These are phyloP conservation scores for Pelagia noctiluca DNA, from an alignment of 30 jellyfish, hydroid and myxozoan genomes.

Conservation along the genomic window DNA sequence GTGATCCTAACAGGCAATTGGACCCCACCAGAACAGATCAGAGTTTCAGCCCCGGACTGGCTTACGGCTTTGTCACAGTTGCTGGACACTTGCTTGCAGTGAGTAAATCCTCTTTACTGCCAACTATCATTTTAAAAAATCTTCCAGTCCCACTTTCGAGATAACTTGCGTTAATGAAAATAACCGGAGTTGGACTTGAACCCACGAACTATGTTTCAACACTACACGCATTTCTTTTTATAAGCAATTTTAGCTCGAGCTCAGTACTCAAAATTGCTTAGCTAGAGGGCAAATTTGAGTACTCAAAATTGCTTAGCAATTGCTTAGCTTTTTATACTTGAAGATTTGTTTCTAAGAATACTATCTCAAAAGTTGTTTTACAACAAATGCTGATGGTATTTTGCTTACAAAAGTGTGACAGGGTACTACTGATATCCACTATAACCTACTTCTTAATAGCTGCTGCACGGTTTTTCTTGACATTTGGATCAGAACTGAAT, in stretches of 20 bases:
- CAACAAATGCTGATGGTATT: too few species aligned
- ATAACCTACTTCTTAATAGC: too few species aligned
- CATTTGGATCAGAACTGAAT: too few species aligned
- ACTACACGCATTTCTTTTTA: neutral
- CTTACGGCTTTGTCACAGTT: slow-evolving; percentile 57
- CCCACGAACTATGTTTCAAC: neutral
- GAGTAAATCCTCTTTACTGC: slow-evolving; percentile 11
- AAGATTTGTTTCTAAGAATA: too few species aligned
- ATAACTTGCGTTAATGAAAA: neutral
- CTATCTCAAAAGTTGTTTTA: too few species aligned
- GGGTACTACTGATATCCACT: too few species aligned
- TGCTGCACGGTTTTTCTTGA: too few species aligned
- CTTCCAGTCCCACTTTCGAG: neutral
- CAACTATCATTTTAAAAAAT: neutral
- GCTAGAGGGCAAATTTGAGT: too few species aligned
- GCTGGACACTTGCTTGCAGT: slow-evolving; percentile 82
- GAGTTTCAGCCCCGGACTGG: slow-evolving; percentile 73
- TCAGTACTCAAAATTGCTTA: neutral
- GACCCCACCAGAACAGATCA: slow-evolving; percentile 32
- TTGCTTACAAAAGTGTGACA: too few species aligned
- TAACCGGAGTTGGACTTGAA: neutral
- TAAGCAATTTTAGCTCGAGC: neutral
- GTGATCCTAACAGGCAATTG: slow-evolving; percentile 32
- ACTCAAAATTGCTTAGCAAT: too few species aligned
- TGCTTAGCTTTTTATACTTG: too few species aligned